These are phyloP conservation scores for Pangasius macronema DNA, from an alignment of 2,797 vertebrate genomes.

Conservation along the genomic window DNA sequence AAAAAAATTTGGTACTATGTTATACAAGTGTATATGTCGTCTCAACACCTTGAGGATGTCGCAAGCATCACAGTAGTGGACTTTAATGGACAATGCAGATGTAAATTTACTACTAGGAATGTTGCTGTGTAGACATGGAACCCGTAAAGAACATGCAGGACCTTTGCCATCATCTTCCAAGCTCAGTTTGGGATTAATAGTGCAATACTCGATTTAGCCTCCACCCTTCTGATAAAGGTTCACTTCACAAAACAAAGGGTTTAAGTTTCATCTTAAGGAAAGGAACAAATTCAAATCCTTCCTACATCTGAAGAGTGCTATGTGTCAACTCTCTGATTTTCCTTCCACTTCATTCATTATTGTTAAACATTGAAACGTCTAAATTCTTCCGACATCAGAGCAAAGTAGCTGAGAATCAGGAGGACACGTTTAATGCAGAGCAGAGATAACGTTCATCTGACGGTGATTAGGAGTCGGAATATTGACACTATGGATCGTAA, in stretches of 20 bases:
- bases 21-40: too few relatives aligned
- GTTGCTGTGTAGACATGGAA: neutral
- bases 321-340: neutral
- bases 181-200: slow-evolving; percentile 43
- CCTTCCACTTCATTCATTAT: neutral
- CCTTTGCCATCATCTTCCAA: slow-evolving; percentile 37
- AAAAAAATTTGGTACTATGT: too few relatives aligned
- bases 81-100: neutral
- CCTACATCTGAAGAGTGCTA: too few relatives aligned
- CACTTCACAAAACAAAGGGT: neutral
- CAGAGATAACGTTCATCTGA: neutral
- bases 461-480: neutral
- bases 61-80: too few relatives aligned
- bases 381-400: neutral
- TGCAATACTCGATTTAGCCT: slow-evolving; percentile 43
- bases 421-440: neutral
- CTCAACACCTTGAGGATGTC: too few relatives aligned
- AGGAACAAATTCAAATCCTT: too few relatives aligned
- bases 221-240: slow-evolving; percentile 39
- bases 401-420: neutral
- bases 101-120: neutral
- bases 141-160: neutral
- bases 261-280: neutral
- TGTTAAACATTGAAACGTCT: neutral
- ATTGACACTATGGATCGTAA: neutral